These are phyloP conservation scores for Ophiothrix spiculata DNA, from an alignment of 35 echinoderm and acorn worm genomes.

Conservation along the genomic window DNA sequence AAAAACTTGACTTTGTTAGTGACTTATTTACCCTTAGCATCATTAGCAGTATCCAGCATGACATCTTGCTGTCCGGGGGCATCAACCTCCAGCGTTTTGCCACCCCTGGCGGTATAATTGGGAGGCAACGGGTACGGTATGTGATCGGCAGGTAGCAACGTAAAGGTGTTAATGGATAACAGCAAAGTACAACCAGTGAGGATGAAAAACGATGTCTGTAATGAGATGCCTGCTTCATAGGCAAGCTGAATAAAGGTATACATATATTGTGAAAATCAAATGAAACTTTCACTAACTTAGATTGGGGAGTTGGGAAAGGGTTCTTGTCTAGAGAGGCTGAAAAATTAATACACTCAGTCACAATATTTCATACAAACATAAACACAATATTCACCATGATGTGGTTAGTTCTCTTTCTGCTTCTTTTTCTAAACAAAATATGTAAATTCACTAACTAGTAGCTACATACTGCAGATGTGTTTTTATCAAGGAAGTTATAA, in stretches of 20 bases:
- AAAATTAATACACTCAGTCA: too few species aligned
- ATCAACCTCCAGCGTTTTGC: not conserved
- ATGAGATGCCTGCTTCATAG: not conserved
- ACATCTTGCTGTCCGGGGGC: not conserved
- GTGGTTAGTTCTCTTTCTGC: too few species aligned
- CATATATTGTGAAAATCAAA: too few species aligned
- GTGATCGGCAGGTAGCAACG: constrained; percentile 21
- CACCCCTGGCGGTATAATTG: not conserved
- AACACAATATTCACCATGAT: too few species aligned
- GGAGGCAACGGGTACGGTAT: constrained; percentile 30
- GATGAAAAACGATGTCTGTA: constrained; percentile 5
- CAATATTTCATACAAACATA: too few species aligned
- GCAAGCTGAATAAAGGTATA: not conserved
- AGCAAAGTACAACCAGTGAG: constrained; percentile 4
- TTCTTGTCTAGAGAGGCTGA: too few species aligned
- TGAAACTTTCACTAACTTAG: too few species aligned
- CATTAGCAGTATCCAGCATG: not conserved
- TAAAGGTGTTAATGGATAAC: constrained; percentile 30
- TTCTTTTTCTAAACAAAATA: too few species aligned
- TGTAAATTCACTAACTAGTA: too few species aligned
- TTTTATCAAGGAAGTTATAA: too few species aligned
- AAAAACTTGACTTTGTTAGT: not conserved
- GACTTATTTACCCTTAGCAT: not conserved
- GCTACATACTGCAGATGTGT: too few species aligned
- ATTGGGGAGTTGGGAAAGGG: too few species aligned